Conservation (phyloP, 2,113 vertebrate species). For the Neodontobutis hainanensis region DNA sequence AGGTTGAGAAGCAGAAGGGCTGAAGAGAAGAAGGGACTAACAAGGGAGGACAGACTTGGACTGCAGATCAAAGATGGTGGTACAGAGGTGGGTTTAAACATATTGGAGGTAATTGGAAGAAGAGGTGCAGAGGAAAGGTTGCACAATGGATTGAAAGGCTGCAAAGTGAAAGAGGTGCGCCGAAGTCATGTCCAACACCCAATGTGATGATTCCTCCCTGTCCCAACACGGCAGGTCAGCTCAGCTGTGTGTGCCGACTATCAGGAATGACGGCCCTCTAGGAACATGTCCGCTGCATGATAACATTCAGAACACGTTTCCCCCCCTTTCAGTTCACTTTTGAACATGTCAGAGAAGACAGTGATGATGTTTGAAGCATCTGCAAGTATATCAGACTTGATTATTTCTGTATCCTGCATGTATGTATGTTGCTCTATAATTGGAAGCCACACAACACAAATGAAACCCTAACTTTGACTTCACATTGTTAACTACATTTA, state of each 20-base stretch:
- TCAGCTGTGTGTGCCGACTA: conserved; percentile 1
- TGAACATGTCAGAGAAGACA: not conserved
- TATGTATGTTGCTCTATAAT: no score
- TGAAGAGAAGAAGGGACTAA: not conserved
- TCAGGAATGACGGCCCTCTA: not conserved
- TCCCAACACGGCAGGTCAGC: conserved; percentile 16
- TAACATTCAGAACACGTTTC: no score
- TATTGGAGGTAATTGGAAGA: not conserved
- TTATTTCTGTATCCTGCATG: no score
- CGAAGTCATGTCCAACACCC: conserved; percentile 31
- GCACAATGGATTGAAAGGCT: not conserved
- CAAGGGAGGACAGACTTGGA: not conserved
- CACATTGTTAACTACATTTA: no score
- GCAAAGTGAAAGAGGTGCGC: conserved; percentile 19
- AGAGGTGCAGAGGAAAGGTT: conserved; percentile 4
- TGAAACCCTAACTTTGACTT: no score
- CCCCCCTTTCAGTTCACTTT: not conserved
- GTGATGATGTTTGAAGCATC: no score
- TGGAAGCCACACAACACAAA: no score
- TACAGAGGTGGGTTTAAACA: not conserved
- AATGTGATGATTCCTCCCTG: conserved; percentile 17
- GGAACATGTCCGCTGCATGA: no score
- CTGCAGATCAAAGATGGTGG: not conserved
- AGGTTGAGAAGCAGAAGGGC: not conserved
- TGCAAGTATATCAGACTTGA: no score